These are phyloP conservation scores for Chrysodeixis includens DNA, from an alignment of 2,888 invertebrate genomes.

Conservation along the genomic window DNA sequence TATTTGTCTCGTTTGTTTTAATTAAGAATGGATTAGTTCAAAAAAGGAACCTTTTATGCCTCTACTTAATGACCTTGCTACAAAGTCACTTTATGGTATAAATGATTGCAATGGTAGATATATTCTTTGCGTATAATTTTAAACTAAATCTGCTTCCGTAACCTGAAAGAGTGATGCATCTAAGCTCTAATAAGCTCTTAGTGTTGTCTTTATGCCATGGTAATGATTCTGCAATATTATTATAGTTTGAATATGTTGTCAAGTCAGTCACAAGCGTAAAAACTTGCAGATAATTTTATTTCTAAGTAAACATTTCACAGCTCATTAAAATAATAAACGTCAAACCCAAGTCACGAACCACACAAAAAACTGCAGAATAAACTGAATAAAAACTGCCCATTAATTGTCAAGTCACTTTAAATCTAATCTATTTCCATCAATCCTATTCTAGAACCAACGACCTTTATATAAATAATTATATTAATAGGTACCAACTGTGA, in stretches of 20 bases:
- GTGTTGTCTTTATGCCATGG: no score
- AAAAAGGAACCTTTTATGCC: no score
- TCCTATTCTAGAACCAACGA: conserved; percentile 58
- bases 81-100: no score
- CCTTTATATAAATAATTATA: conserved; percentile 65
- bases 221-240: no score
- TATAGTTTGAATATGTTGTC: not conserved
- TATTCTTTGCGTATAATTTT: no score
- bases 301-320: conserved; percentile 13
- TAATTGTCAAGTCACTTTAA: conserved; percentile 49
- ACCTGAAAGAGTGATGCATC: no score
- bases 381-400: conserved; percentile 21
- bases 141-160: no score
- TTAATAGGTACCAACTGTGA: conserved; percentile 64
- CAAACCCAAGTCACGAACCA: not conserved
- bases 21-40: conserved; percentile 2
- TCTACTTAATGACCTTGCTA: no score
- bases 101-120: no score
- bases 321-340: conserved; percentile 2
- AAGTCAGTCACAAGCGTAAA: not conserved
- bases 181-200: no score
- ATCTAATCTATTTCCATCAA: conserved; percentile 57
- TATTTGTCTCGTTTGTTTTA: conserved; percentile 11
- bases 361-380: conserved; percentile 6
- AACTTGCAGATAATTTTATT: not conserved